Conservation (phyloP, 2,797 vertebrate genomes). For the Chaetophractus vellerosus region DNA sequence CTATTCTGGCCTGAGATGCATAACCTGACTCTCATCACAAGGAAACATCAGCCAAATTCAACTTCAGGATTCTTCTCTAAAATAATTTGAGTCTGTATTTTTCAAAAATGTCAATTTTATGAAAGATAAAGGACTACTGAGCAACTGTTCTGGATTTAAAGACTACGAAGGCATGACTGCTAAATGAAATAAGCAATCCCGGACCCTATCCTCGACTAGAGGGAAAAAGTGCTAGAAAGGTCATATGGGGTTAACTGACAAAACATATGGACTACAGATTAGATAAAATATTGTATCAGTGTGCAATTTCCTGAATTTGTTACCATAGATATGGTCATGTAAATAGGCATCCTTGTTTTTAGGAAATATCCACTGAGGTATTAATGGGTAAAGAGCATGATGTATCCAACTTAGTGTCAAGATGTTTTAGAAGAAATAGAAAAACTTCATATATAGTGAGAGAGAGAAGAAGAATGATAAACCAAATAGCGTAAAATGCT, state of each 20-base stretch:
- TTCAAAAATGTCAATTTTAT: not conserved
- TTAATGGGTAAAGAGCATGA: not conserved
- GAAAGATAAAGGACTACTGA: not conserved
- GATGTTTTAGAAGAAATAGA: constrained; percentile 5
- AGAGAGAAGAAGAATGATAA: not conserved
- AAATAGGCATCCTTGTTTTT: constrained; percentile 24
- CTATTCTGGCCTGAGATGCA: not conserved
- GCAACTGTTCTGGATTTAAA: not conserved
- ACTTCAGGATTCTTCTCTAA: constrained; percentile 2
- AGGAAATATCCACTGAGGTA: not conserved
- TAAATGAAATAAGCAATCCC: not conserved
- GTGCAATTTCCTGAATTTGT: not conserved
- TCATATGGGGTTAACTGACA: not conserved
- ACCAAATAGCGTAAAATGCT: not conserved
- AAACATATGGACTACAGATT: not conserved
- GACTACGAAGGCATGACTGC: not conserved
- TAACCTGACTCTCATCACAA: not conserved
- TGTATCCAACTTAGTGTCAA: not conserved
- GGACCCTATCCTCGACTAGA: not conserved
- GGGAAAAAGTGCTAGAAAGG: not conserved
- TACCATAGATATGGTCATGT: not conserved
- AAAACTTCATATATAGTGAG: not conserved
- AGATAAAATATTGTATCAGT: not conserved
- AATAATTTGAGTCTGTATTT: not conserved
- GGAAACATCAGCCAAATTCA: not conserved